Evolutionary conservation across 2,888 invertebrate species (phyloP), one percentile per base, ranked within the genome.

Genomic region (Tuta absoluta): DNA sequence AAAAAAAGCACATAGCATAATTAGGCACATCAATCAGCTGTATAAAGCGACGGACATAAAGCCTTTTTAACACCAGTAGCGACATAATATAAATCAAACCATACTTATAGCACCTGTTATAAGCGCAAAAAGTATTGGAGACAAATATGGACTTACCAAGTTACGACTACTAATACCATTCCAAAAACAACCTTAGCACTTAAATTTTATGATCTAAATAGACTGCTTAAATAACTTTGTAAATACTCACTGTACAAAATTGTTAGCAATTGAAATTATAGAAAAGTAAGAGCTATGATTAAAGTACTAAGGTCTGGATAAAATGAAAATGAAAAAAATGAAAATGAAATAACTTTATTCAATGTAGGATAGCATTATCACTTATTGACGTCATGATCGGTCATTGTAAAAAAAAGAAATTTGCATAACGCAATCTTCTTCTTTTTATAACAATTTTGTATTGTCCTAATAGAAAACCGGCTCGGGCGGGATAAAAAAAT

Each of bases 41-140:
- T 14, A 53, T 14, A 56, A n/a, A 28, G 28, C 56, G 56, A 5
- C 53, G n/a, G 28, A 28, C 10, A 56, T 28, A 21, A 53, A 28
- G 56, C 56, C 28, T 56, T 24, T 24, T 11, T 24, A 56, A 56
- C 56, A 56, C 56, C 56, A 28, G 56, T 56, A 56, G 56, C 56
- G 28, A 33, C 56, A 28, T 33, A 56, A 49, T 49, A 49, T 49
- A 49, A 49, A 21, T 49, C 28, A 56, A 56, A 28, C 56, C 56
- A 56, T 24, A 28, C 28, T 56, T 19, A 21, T 49, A n/a, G 11
- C 7, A 8, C 21, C 51, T 24, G 21, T 17, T 5, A 48, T 48
- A 48, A 51, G 51, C 19, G 56, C 56, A 56, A 56, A 56, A 56
- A 28, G 7, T 24, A 1, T 24, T n/a, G 12, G 4, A 28, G 28